Evolutionary conservation across 2,113 vertebrate genomes (phyloP).

Genomic region (Probosciger aterrimus): DNA sequence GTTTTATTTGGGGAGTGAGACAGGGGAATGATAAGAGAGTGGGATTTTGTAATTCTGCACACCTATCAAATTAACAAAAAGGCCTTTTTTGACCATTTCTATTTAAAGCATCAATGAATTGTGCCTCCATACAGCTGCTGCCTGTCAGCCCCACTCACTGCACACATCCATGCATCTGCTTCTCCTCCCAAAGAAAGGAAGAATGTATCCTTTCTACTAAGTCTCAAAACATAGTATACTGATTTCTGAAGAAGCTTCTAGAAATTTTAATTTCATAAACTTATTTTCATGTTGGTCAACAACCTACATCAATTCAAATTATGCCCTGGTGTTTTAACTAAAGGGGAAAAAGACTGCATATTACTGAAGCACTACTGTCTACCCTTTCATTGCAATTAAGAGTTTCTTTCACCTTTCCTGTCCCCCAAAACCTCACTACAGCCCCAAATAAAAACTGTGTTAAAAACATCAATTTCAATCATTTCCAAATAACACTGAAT

Average conservation of each 20-base stretch:
- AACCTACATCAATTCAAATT: background rate
- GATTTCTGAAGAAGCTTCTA: background rate
- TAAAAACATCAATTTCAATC: background rate
- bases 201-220: background rate
- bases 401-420: background rate
- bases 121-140: background rate
- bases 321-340: background rate
- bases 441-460: background rate
- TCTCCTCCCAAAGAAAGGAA: background rate
- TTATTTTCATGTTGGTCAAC: background rate
- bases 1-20: background rate
- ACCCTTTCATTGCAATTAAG: background rate
- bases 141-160: background rate
- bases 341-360: background rate
- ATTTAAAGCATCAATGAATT: background rate
- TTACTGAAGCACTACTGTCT: background rate
- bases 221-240: background rate
- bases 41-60: background rate
- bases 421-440: background rate
- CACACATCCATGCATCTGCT: background rate
- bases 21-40: background rate
- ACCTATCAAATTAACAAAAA: background rate
- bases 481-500: background rate
- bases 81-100: background rate
- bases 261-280: background rate